Evolutionary conservation across 2,113 vertebrate genomes (phyloP), one percentile per base, ranked within the genome.

Genomic region (Bos javanicus): DNA sequence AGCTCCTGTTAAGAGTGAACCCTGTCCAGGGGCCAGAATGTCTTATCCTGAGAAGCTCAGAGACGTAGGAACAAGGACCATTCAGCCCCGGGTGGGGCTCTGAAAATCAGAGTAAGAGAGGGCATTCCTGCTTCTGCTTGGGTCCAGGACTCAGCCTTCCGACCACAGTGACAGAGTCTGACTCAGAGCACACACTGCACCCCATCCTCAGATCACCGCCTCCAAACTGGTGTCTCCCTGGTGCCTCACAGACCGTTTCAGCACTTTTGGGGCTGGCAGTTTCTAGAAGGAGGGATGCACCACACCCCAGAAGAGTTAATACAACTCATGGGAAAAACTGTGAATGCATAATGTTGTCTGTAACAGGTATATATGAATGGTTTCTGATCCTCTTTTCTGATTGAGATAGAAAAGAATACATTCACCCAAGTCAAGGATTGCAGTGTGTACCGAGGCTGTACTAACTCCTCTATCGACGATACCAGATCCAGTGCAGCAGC

Each of bases 401-500:
- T 1, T 59, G 87, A 87, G 54, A 50, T 23, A 50, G 67, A 52
- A 36, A 28, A 33, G 52, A 46, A 50, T 2, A 50, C 43, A 10
- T 39, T 2, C 7, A 14, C 46, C 56, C 56, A 25, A 52, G 28
- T 17, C 2, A 4, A 23, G 5, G 71, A 19, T 5, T 5, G 15
- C 25, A 21, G 7, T 7, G 8, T 14, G 54, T 59, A 5, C 25
- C 1, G 0, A 28, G 36, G 52, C 87, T 9, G 7, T 23, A 13
- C 14, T 4, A 28, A 13, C 23, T 13, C 12, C 33, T 36, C 30
- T 12, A 10, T 21, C 21, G 0, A 36, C 4, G 2, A 28, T 2
- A 9, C 23, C 16, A 3, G 2, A 4, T 26, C 36, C 6, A 4
- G 1, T 0, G 1, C 28, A 1, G 74, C 85, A 3, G 36, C 59